phyloP scores from a whole-genome alignment of 2,113 vertebrate species.

The Oxyura jamaicensis region DNA sequence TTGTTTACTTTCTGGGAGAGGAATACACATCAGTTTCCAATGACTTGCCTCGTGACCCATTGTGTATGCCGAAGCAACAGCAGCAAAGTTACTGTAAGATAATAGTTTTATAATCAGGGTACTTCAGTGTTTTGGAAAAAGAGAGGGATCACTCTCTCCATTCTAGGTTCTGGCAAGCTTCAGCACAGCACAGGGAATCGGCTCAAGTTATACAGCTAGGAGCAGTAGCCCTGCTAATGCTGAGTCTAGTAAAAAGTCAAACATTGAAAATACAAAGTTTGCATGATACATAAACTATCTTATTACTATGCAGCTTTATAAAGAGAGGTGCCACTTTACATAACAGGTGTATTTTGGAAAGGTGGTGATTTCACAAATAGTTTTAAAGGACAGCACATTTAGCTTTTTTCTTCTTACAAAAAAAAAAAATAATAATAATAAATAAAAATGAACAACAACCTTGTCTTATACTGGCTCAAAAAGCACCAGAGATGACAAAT shows the following conservation, averaged over 20 bases:
- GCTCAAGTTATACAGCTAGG: not conserved
- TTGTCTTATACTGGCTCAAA: not conserved
- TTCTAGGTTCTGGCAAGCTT: not conserved
- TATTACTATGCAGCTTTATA: not conserved
- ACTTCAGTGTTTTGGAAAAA: not conserved
- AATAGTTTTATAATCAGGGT: not conserved
- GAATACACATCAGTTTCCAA: not conserved
- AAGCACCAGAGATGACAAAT: not conserved
- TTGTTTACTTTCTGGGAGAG: not conserved
- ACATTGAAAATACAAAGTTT: not conserved
- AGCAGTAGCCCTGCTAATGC: not conserved
- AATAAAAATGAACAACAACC: not conserved
- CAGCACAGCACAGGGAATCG: not conserved
- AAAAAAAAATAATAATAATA: not conserved
- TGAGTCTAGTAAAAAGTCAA: not conserved
- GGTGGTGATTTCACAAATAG: not conserved
- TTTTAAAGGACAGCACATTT: not conserved
- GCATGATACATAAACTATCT: not conserved
- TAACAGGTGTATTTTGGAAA: not conserved
- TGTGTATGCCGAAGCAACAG: not conserved
- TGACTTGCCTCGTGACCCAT: not conserved
- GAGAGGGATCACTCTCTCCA: not conserved
- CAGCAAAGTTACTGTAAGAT: not conserved
- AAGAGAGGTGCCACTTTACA: not conserved
- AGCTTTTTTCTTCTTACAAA: not conserved